These are phyloP conservation scores for Lasaia peninsularis DNA, from an alignment of 1,140 invertebrate species.

Conservation along the genomic window DNA sequence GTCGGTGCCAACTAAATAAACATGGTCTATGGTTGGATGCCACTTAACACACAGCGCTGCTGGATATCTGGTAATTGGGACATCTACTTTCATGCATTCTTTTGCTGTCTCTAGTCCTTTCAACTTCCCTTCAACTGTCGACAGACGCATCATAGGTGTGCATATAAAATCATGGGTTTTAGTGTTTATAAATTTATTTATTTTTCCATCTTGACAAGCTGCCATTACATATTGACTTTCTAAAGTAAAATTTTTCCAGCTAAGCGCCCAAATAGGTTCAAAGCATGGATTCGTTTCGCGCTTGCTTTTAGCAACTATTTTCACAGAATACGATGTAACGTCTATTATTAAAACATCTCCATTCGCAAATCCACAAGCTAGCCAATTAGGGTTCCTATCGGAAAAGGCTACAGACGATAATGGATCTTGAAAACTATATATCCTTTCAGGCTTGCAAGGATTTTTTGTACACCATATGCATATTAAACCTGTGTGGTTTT, in stretches of 20 bases:
- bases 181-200: conserved; percentile 76
- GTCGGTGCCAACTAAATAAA: conserved; percentile 89
- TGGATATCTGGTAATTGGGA: conserved; percentile 78
- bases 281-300: conserved; percentile 78
- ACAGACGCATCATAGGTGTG: conserved; percentile 80
- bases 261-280: conserved; percentile 82
- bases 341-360: conserved; percentile 87
- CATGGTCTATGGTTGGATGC: conserved; percentile 80
- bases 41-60: conserved; percentile 81
- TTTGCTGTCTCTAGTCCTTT: conserved; percentile 77
- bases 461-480: conserved; percentile 92
- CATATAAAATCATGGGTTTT: conserved; percentile 77
- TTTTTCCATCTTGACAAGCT: conserved; percentile 78
- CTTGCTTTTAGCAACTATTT: conserved; percentile 76
- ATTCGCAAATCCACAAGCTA: conserved; percentile 89
- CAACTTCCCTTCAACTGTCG: conserved; percentile 80
- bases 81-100: conserved; percentile 65
- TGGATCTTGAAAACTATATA: conserved; percentile 82
- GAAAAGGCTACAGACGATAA: conserved; percentile 88
- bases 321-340: conserved; percentile 75
- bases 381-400: conserved; percentile 81
- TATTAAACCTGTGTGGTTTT: conserved; percentile 80
- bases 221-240: conserved; percentile 74
- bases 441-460: conserved; percentile 87
- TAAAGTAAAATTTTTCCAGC: conserved; percentile 73